phyloP scores from a whole-genome alignment of 2,888 invertebrate genomes.

The Thyatira batis region DNA sequence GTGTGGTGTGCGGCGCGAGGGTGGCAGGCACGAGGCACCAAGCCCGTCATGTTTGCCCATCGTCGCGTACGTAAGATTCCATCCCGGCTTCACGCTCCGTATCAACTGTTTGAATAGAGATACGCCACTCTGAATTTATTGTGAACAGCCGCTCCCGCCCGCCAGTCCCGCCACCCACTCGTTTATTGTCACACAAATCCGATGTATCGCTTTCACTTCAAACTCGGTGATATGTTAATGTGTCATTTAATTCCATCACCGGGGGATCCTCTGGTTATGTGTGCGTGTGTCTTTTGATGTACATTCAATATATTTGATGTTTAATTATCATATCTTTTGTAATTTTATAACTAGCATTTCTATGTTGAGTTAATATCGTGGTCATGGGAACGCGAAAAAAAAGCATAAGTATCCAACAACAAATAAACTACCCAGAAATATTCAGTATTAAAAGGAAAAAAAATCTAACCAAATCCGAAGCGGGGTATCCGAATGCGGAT shows the following conservation, averaged over 20 bases:
- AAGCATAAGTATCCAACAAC: neutral
- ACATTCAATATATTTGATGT: slow-evolving; percentile 8
- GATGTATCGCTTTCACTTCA: slow-evolving; percentile 76
- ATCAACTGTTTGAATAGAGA: slow-evolving; percentile 81
- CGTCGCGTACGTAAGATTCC: slow-evolving; percentile 71
- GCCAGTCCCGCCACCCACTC: slow-evolving; percentile 41
- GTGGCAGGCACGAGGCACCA: slow-evolving; percentile 19
- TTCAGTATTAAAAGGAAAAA: slow-evolving; percentile 23
- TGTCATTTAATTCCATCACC: slow-evolving; percentile 75
- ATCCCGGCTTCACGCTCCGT: slow-evolving; percentile 64
- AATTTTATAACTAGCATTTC: too few species aligned
- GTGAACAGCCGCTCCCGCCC: slow-evolving; percentile 48
- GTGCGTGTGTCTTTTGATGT: slow-evolving; percentile 16
- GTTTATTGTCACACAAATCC: slow-evolving; percentile 75
- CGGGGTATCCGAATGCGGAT: slow-evolving; percentile 46
- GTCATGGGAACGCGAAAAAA: neutral
- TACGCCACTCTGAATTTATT: slow-evolving; percentile 76
- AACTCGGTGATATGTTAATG: slow-evolving; percentile 76
- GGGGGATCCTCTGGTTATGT: slow-evolving; percentile 54
- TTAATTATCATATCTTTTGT: too few species aligned
- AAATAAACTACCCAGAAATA: neutral
- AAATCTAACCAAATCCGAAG: slow-evolving; percentile 36
- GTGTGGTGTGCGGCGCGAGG: slow-evolving; percentile 20
- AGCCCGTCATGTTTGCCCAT: slow-evolving; percentile 61
- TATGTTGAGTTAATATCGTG: too few species aligned